Evolutionary conservation across 2,113 vertebrate genomes (phyloP).

Genomic region (Sisor rabdophorus): DNA sequence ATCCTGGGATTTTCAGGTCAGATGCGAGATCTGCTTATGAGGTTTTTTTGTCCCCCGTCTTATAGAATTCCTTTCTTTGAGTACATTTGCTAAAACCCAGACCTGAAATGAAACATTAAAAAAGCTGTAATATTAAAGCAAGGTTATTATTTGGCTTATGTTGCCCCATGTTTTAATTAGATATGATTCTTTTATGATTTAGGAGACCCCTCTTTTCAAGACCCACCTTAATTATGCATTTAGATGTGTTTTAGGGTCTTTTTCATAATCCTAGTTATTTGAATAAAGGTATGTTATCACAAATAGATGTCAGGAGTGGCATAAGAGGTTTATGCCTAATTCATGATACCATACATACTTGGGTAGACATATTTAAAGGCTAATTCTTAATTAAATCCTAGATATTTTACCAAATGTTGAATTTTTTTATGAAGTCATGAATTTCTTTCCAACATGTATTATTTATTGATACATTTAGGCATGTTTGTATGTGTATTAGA

Average conservation of each 20-base stretch:
- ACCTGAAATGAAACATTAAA: conserved; percentile 56
- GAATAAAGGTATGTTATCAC: conserved; percentile 34
- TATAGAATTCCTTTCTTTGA: conserved; percentile 84
- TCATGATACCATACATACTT: not conserved
- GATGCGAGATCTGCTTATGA: conserved; percentile 99
- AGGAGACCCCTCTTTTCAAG: conserved; percentile 22
- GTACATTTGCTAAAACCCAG: conserved; percentile 66
- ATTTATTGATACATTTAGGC: not conserved
- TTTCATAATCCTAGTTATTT: conserved; percentile 29
- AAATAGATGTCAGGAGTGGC: conserved; percentile 40
- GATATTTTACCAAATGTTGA: not conserved
- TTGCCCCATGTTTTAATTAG: conserved; percentile 70
- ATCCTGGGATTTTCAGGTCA: conserved; percentile 99
- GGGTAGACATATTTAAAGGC: not conserved
- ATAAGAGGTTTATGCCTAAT: conserved; percentile 29
- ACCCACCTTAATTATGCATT: conserved; percentile 27
- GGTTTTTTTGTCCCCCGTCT: conserved; percentile 50
- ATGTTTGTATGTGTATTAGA: conserved; percentile 67
- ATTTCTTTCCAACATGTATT: not conserved
- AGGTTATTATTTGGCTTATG: conserved; percentile 69
- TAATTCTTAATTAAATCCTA: not conserved
- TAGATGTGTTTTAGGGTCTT: conserved; percentile 25
- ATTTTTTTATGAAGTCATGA: not conserved
- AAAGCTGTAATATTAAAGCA: conserved; percentile 64
- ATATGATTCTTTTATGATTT: conserved; percentile 41